Evolutionary conservation across 30 jellyfish, hydroid and myxozoan genomes (phyloP), one percentile per base, ranked within the genome.

Genomic region (Cassiopea xamachana): DNA sequence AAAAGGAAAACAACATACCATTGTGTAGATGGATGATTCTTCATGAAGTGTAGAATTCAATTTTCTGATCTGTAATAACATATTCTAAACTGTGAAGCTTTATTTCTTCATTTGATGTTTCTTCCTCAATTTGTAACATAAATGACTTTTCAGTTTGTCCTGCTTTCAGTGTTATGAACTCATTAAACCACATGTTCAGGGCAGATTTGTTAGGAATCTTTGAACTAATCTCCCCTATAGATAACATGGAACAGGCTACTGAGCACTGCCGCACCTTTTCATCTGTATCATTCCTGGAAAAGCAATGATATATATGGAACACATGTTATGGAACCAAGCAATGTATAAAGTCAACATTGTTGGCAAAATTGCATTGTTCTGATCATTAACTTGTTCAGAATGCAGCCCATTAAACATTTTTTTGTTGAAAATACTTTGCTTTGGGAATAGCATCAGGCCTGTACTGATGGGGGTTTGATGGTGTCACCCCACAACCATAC

Each of bases 111-210:
- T 55, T 55, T 55, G 64, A 55, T 3, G 64, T 10, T 55, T 55
- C 64, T 55, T 55, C 10, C 64, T 64, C 43, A 17, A 64, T 17
- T 2, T 5, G 43, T 64, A 14, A 2, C 0, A 17, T 2, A 64
- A 64, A 64, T 13, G 74, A 64, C 6, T 13, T 14, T 5, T 7
- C 27, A 14, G 2, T 64, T 64, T 7, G 74, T 4, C 74, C 74
- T 2, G 5, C 15, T 18, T 83, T 83, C 46, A 69, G 27, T n/a
- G 48, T 83, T 43, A 83, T 27, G 16, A 83, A 60, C 8, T 67
- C 84, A 10, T 83, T n/a, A 60, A 83, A 83, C 91, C 91, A 83
- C 55, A 16, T 48, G 14, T 44, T 18, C 2, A 83, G 83, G 18
- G 69, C 47, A 16, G 77, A 55, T 18, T 16, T 68, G 18, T 83